phyloP scores from a whole-genome alignment of 2,797 vertebrate genomes.

The Gallinago stenura region DNA sequence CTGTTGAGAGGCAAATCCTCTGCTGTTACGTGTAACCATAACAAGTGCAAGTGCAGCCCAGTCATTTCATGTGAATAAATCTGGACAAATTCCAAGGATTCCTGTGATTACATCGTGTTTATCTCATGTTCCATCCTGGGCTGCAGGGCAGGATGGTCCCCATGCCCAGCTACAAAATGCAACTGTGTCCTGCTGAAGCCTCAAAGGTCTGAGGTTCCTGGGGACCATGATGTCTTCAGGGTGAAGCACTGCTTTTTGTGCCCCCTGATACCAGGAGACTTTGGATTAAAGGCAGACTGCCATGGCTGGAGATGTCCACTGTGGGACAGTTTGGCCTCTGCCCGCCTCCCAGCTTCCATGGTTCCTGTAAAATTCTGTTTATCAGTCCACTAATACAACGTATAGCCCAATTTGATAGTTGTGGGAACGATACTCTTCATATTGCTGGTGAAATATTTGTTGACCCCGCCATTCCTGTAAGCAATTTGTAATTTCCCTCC shows the following conservation, averaged over 20 bases:
- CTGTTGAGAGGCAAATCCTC: constrained; percentile 34
- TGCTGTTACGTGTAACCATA: not conserved
- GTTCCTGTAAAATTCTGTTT: not conserved
- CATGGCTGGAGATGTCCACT: rapidly evolving
- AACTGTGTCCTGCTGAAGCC: not conserved
- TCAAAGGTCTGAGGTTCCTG: not conserved
- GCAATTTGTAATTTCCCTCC: not conserved
- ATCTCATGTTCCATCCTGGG: constrained; percentile 79
- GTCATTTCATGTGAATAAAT: constrained; percentile 45
- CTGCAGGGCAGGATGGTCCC: constrained; percentile 57
- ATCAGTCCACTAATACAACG: not conserved
- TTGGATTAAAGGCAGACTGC: not conserved
- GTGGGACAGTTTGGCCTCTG: not conserved
- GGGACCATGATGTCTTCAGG: not conserved
- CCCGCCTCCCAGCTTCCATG: not conserved
- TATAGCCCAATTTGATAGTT: not conserved
- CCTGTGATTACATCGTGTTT: constrained; percentile 61
- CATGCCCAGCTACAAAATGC: not conserved
- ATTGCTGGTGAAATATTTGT: not conserved
- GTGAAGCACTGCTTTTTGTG: not conserved
- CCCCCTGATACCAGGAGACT: not conserved
- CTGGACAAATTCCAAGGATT: constrained; percentile 74
- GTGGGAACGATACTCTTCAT: not conserved
- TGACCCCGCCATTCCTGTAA: not conserved
- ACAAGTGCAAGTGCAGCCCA: constrained; percentile 57